phyloP scores from a whole-genome alignment of 1,140 invertebrate genomes.

The Lasioglossum baleicum region DNA sequence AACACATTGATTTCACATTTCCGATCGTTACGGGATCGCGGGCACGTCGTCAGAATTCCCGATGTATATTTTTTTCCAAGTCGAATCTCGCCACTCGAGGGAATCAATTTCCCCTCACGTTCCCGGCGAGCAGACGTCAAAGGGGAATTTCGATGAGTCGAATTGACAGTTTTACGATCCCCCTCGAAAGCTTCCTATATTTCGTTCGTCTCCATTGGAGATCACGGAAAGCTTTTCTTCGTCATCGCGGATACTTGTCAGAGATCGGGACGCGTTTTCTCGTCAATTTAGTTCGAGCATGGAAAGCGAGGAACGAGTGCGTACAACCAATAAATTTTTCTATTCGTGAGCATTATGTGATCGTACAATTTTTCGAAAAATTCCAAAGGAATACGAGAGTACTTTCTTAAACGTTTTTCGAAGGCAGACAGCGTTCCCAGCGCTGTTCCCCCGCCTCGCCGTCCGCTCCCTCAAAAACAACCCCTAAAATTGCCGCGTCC shows the following conservation, averaged over 20 bases:
- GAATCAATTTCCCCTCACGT: constrained; percentile 38
- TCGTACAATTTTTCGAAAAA: too few species aligned
- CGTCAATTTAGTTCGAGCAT: constrained; percentile 25
- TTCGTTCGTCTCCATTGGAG: constrained; percentile 35
- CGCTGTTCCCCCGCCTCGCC: too few species aligned
- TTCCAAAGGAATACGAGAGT: too few species aligned
- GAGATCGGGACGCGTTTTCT: constrained; percentile 31
- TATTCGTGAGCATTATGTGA: too few species aligned
- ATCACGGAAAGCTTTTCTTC: constrained; percentile 52
- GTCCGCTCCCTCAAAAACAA: too few species aligned
- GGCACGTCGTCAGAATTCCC: background rate
- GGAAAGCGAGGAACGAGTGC: background rate
- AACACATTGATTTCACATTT: background rate
- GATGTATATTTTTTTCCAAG: background rate
- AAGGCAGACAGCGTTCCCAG: too few species aligned
- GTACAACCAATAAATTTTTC: too few species aligned
- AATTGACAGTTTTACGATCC: constrained; percentile 58
- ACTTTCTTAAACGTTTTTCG: too few species aligned
- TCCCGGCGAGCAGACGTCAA: constrained; percentile 37
- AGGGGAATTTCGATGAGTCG: constrained; percentile 49
- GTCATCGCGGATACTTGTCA: constrained; percentile 11
- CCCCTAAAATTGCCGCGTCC: too few species aligned
- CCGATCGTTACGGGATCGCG: background rate
- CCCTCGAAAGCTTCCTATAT: constrained; percentile 45
- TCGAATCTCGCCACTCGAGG: constrained; percentile 17